Evolutionary conservation across 2,113 vertebrate genomes (phyloP), one percentile per base, ranked within the genome.

Genomic region (Pygathrix nemaeus): DNA sequence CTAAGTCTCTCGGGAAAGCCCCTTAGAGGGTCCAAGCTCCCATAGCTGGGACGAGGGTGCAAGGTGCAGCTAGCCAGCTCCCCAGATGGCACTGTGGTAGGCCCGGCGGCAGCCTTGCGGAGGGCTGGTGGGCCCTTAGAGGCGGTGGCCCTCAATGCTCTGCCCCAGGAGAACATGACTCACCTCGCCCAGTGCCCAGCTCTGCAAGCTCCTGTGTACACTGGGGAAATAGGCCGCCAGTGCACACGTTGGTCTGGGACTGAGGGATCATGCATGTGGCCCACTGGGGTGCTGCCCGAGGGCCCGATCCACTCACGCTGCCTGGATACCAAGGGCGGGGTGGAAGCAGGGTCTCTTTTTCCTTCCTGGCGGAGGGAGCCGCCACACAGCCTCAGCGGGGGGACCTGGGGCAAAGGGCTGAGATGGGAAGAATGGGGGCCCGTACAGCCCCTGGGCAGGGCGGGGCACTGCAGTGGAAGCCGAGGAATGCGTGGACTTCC

Each of bases 91-190:
- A 1, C 14, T 5, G 50, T 40, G 21, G 11, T 32, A 5, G 45
- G 50, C 8, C 1, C 1, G 32, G 27, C 2, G 1, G 8, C 17
- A 23, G 48, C 50, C 14, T 9, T 0, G 2, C 25, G 52, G 38
- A 14, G 59, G 4, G 11, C 35, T 8, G 8, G 16, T 13, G 40
- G n/a, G 23, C 23, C 43, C 72, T 57, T 5, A 23, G 52, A 35
- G 27, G 1, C 20, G 5, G 21, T 2, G 1, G 7, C 48, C 40
- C 32, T n/a, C 45, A 1, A 0, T 0, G 1, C 2, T 1, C 35
- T 50, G 9, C 21, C 17, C 17, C 32, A 87, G 48, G 2, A 16
- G 32, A 0, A 0, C 23, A 21, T 20, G 43, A 2, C 13, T 64
- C 3, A 12, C 32, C 14, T 0, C 3, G 2, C 11, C 14, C 73